A percentile compares a stretch with the other conserved stretches of the same genome.
These are phyloP conservation scores for Florisuga fusca DNA, from an alignment of 2,797 vertebrate genomes.

Conservation along the genomic window DNA sequence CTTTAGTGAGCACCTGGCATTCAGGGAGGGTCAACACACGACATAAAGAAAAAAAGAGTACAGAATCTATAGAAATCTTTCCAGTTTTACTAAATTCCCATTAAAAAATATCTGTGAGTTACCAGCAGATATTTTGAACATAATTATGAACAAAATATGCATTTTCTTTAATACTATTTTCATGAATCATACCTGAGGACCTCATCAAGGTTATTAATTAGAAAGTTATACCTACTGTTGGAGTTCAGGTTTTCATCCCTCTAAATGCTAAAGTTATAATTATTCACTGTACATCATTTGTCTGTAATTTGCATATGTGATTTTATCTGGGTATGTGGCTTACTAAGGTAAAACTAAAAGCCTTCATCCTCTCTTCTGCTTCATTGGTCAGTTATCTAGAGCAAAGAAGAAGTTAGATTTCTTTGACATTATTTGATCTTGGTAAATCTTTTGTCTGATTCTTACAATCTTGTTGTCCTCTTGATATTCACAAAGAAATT, in stretches of 20 bases:
- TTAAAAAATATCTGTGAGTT: neutral
- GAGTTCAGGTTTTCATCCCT: neutral
- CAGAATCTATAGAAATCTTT: neutral
- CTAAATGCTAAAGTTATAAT: neutral
- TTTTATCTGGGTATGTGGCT: neutral
- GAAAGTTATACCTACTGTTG: neutral
- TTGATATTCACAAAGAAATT: neutral
- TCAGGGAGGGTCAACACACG: too few relatives aligned
- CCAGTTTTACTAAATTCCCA: neutral
- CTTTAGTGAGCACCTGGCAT: too few relatives aligned
- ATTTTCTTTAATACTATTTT: neutral
- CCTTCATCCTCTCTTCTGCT: neutral
- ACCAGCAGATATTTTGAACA: neutral
- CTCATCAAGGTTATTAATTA: neutral
- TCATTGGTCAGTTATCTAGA: neutral
- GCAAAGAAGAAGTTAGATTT: constrained; percentile 22
- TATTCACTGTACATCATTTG: neutral
- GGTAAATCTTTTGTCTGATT: constrained; percentile 1
- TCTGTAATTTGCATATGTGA: neutral
- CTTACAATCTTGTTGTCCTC: neutral
- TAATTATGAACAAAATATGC: neutral
- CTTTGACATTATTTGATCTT: neutral
- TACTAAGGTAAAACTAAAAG: neutral
- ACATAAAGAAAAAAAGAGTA: too few relatives aligned
- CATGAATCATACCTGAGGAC: neutral